Base-by-base conservation (phyloP, 2,797 vertebrate species). In the Melanotaenia boesemani region DNA sequence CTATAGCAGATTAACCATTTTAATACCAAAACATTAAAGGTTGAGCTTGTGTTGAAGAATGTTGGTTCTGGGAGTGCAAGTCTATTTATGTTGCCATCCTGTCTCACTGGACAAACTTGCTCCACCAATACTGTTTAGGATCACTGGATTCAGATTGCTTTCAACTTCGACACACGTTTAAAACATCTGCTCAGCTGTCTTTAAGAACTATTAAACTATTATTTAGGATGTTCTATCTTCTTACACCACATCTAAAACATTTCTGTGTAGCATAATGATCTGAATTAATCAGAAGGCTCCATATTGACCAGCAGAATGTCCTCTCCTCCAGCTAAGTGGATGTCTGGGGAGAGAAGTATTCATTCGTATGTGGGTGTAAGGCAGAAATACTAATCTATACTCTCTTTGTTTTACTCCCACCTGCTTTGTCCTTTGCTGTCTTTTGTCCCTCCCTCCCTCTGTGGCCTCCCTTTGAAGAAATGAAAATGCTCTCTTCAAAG, bases 401-500 rank as follows among this genome's bases (percentile, higher is more conserved):
- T 76, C 46, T 66, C 63, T 84, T 67, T 78, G 56, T 82, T 63
- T 67, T 22, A n/a, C 50, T 60, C 8, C 59, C 34, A 2, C 63
- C 57, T 61, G 48, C 24, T 64, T 32, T 36, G 54, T 39, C 44
- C 64, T 78, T 37, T 24, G 59, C 58, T 63, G 16, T 56, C 55
- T 63, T 72, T 59, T 41, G 32, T 15, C 63, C 18, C 64, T 32
- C 59, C 6, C 57, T 44, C 64, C 34, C 70, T 74, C 50, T 4
- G 58, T 16, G 28, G 39, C 60, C 56, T 61, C 59, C 60, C 73
- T 91, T 86, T 86, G 80, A 89, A 82, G 83, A 86, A 70, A 72
- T 24, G 26, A 77, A 78, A 81, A 83, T 76, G 67, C 69, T 67
- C 72, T 74, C 79, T 86, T 88, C 82, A 86, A 88, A 86, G 82